These are phyloP conservation scores for Podocnemis expansa DNA, from an alignment of 2,113 vertebrate genomes.

Conservation along the genomic window DNA sequence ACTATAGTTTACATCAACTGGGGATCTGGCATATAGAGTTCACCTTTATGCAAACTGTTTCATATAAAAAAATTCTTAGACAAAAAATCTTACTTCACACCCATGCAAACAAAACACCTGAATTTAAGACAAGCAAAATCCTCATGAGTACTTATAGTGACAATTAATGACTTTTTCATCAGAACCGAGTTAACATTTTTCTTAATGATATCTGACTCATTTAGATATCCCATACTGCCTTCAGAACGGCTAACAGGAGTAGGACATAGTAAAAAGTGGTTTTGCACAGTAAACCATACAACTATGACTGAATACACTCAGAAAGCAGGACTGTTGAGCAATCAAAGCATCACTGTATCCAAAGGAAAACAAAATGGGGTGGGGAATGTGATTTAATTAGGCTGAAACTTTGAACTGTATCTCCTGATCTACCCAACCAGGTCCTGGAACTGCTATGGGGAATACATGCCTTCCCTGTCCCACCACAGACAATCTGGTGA, in stretches of 20 bases:
- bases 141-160: background rate
- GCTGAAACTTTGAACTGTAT: too few relatives aligned
- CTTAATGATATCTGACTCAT: background rate
- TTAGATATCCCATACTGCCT: background rate
- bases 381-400: too few relatives aligned
- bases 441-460: too few relatives aligned
- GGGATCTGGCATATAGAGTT: slow-evolving; percentile 6
- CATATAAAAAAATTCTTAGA: background rate
- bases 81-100: background rate
- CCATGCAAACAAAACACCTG: background rate
- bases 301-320: background rate
- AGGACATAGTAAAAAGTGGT: background rate
- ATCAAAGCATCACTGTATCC: too few relatives aligned
- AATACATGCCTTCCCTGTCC: too few relatives aligned
- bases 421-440: too few relatives aligned
- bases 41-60: background rate
- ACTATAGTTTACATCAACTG: background rate
- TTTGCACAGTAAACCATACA: background rate
- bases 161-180: background rate
- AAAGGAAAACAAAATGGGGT: too few relatives aligned
- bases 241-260: background rate
- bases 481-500: too few relatives aligned
- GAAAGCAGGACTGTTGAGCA: background rate
- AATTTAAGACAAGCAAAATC: background rate
- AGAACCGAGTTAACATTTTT: background rate